Conservation (phyloP, 2,888 invertebrate species). For the Cotesia congregata region DNA sequence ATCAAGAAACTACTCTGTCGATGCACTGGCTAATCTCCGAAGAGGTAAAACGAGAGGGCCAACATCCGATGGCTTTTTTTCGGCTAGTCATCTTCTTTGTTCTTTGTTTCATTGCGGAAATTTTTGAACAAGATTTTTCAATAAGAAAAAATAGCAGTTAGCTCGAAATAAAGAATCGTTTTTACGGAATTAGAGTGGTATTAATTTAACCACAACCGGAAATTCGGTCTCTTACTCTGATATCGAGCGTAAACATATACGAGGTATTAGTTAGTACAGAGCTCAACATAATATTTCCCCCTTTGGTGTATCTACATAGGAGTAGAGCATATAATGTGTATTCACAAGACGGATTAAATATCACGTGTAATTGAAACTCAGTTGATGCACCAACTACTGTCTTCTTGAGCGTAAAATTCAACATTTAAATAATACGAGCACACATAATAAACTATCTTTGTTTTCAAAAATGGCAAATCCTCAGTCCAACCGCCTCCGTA, state of each 20-base stretch:
- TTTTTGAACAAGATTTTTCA: neutral
- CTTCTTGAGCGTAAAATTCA: constrained; percentile 40
- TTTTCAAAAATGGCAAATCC: neutral
- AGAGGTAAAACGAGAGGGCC: constrained; percentile 46
- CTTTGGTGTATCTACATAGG: neutral
- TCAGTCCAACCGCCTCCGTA: too few species aligned
- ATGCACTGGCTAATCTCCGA: constrained; percentile 29
- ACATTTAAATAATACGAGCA: constrained; percentile 34
- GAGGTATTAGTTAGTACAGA: constrained; percentile 3
- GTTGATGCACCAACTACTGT: constrained; percentile 32
- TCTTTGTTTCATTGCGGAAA: constrained; percentile 16
- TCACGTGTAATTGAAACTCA: constrained; percentile 35
- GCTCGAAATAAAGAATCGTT: neutral
- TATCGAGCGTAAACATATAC: constrained; percentile 35
- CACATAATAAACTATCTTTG: constrained; percentile 19
- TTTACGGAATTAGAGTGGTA: neutral
- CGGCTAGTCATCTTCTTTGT: constrained; percentile 49
- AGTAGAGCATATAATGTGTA: neutral
- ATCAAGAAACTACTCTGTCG: too few species aligned
- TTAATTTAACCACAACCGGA: constrained; percentile 31
- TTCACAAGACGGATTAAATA: constrained; percentile 24
- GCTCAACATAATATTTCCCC: neutral
- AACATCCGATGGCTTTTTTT: constrained; percentile 58
- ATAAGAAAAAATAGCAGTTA: neutral
- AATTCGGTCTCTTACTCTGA: constrained; percentile 40